Percentiles rank a stretch among this genome's conserved stretches.
phyloP scores from a whole-genome alignment of 2,113 vertebrate species.

The Atractosteus spatula region DNA sequence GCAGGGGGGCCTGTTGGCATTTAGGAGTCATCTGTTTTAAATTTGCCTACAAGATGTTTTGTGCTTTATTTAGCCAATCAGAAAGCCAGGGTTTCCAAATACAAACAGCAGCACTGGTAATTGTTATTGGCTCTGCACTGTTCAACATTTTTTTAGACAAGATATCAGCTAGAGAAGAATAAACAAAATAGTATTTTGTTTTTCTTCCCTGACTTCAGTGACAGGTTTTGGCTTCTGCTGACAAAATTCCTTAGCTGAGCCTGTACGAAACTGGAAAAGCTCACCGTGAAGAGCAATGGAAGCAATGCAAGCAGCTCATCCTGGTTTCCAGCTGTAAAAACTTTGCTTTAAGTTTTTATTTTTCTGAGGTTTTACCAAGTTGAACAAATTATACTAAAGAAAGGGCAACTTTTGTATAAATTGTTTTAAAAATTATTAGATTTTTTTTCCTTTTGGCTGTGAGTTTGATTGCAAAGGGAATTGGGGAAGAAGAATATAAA shows the following conservation, averaged over 20 bases:
- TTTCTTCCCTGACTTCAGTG: neutral
- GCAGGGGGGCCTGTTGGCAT: conserved; percentile 40
- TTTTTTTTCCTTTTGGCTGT: neutral
- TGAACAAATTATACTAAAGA: neutral
- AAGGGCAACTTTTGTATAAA: neutral
- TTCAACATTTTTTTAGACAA: conserved; percentile 6
- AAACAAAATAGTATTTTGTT: neutral
- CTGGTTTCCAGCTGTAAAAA: too few species aligned
- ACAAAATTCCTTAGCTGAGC: neutral
- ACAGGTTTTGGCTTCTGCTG: neutral
- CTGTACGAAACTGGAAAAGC: neutral
- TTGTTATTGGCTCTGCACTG: conserved; percentile 9
- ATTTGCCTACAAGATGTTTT: conserved; percentile 47
- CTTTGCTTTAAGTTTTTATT: too few species aligned
- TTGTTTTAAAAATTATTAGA: too few species aligned
- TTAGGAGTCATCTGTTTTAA: conserved; percentile 49
- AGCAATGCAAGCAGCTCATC: too few species aligned
- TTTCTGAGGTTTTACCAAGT: neutral
- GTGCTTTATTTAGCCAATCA: conserved; percentile 31
- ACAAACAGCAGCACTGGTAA: conserved; percentile 11
- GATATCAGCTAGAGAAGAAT: neutral
- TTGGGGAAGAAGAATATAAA: too few species aligned
- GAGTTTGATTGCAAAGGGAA: too few species aligned
- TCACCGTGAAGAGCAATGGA: too few species aligned
- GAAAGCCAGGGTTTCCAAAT: conserved; percentile 23